Evolutionary conservation across 2,888 invertebrate genomes (phyloP).

Genomic region (Volucella zonaria): DNA sequence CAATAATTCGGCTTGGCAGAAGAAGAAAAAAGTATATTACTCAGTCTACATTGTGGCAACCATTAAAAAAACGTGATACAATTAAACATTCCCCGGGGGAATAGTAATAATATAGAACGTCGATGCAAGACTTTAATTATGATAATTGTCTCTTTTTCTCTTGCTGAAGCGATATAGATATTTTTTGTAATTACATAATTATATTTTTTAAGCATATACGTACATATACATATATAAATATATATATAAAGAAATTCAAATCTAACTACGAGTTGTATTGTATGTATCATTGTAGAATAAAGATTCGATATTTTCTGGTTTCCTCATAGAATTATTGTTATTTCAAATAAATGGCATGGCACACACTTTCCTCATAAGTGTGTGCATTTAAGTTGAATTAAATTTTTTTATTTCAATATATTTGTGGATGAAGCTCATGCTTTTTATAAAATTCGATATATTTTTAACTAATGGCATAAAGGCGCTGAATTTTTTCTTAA

Average conservation of each 20-base stretch:
- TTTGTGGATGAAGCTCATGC: too few relatives aligned
- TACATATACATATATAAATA: slow-evolving; percentile 22
- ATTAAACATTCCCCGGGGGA: slow-evolving; percentile 56
- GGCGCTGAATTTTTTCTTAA: too few relatives aligned
- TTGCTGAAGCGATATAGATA: slow-evolving; percentile 16
- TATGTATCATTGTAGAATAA: slow-evolving; percentile 1
- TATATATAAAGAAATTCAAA: slow-evolving; percentile 12
- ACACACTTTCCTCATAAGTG: slow-evolving; percentile 11
- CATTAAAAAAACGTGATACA: slow-evolving; percentile 58
- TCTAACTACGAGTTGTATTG: slow-evolving; percentile 40
- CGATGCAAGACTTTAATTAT: not conserved
- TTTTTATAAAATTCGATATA: too few relatives aligned
- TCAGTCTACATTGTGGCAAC: slow-evolving; percentile 9
- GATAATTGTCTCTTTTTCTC: not conserved
- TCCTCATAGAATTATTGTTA: slow-evolving; percentile 62
- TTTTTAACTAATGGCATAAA: too few relatives aligned
- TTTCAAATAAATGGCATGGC: slow-evolving; percentile 49
- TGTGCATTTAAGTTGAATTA: slow-evolving; percentile 21
- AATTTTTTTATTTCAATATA: too few relatives aligned
- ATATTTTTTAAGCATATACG: slow-evolving; percentile 28
- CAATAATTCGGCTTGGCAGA: slow-evolving; percentile 23
- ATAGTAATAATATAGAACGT: slow-evolving; percentile 1
- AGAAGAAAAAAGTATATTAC: slow-evolving; percentile 35
- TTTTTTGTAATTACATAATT: slow-evolving; percentile 31
- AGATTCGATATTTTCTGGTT: slow-evolving; percentile 56